Base-by-base conservation (phyloP, 2,797 vertebrate species). In the Cephalopachus bancanus region DNA sequence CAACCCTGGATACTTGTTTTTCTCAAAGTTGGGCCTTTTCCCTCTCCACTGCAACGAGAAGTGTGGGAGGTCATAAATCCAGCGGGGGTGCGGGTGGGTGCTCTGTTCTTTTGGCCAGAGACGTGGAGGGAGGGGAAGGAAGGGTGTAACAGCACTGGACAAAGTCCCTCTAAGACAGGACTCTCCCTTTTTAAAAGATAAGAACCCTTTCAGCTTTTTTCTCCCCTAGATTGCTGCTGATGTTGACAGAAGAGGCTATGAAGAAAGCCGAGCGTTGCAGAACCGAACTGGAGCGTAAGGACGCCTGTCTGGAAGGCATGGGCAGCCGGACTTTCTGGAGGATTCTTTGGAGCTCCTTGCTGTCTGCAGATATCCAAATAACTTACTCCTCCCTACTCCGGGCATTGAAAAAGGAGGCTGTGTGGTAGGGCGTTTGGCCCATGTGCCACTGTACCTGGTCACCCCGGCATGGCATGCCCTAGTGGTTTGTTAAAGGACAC, bases 1-100 rank as follows among this genome's bases (percentile, higher is more conserved):
- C 96, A 94, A 96, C 83, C 75, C 96, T 97, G 76, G 92, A 91
- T 84, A 7, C 67, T 96, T 95, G 93, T 96, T 97, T 97, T 97
- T 94, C 89, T 97, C 96, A 24, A 75, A 89, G 65, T 67, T 83
- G 83, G 72, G 79, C 71, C 64, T 83, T 94, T 89, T 72, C 49
- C 53, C 49, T 93, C 57, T 81, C 51, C 15, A 0, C 30, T 2
- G 69, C 74, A 60, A 53, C 6, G 28, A 59, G 33, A 44, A 59
- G 89, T 8, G 24, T 33, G 55, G 65, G 80, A 64, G 75, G 89
- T 78, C 92, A 59, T 59, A 89, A 79, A 76, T 67, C 59, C 24
- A 91, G 90, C 67, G 37, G 37, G 37, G 37, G 37, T 37, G 37
- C 37, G 37, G 37, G 37, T n/a, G 37, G 37, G 37, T 37, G 37